A percentile compares a stretch with the other conserved stretches of the same genome.
These are phyloP conservation scores for Colossoma macropomum DNA, from an alignment of 2,113 vertebrate genomes.

Conservation along the genomic window DNA sequence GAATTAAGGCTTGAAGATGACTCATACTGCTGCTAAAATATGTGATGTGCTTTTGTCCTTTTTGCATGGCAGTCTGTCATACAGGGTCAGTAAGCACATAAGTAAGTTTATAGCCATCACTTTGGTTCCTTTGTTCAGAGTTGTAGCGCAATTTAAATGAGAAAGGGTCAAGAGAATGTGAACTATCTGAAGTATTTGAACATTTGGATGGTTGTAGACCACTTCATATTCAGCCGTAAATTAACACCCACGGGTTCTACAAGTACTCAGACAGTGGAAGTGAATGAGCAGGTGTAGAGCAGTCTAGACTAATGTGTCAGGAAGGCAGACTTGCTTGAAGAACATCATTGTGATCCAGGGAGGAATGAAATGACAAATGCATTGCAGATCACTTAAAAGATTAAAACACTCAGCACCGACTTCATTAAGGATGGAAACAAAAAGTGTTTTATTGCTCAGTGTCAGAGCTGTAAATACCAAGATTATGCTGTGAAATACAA, in stretches of 20 bases:
- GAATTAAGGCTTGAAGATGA: no score
- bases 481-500: not conserved
- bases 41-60: no score
- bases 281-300: slow-evolving; percentile 21
- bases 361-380: slow-evolving; percentile 40
- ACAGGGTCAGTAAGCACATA: no score
- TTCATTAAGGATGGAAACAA: not conserved
- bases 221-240: slow-evolving; percentile 49
- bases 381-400: slow-evolving; percentile 28
- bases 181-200: not conserved
- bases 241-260: not conserved
- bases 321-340: slow-evolving; percentile 34
- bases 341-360: slow-evolving; percentile 6
- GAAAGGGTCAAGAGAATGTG: no score
- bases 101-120: no score
- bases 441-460: slow-evolving; percentile 1
- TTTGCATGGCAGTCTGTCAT: no score
- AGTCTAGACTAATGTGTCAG: slow-evolving; percentile 18
- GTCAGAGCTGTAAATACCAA: not conserved
- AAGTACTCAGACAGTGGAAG: slow-evolving; percentile 6
- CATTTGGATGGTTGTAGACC: not conserved
- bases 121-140: no score
- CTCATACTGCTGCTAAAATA: no score
- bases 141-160: no score
- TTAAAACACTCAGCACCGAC: slow-evolving; percentile 14